Base-by-base conservation (phyloP, 2,888 invertebrate genomes). In the Melanargia galathea region DNA sequence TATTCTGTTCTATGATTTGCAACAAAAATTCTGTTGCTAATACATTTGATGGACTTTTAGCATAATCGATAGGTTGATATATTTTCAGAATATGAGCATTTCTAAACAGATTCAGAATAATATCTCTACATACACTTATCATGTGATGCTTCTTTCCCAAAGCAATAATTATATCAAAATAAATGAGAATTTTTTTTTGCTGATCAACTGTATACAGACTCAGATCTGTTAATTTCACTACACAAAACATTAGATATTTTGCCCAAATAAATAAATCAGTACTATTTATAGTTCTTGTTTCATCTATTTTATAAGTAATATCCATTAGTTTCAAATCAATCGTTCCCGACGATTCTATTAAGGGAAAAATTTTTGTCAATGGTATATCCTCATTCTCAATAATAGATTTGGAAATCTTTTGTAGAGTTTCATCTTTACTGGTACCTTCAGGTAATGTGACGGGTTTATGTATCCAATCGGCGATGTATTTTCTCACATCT, bases 401-500 rank as follows among this genome's bases (percentile, higher is more conserved):
- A 55, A 93, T 77, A 49, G 83, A 80, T 72, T 82, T 84, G 7
- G 92, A 92, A 62, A 93, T 73, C 64, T 78, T 84, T 60, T 76
- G 77, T 3, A 92, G 70, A 8, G 84, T 70, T 60, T 68, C 74
- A 65, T 87, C 84, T 62, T 80, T 76, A 2, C 77, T 77, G 48
- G 86, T 75, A 18, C 79, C 74, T 56, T 90, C 87, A 13, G 88
- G 75, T 16, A 86, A 64, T 5, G 75, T 52, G 13, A 83, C 77
- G 1, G 86, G 81, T 43, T 83, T 73, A 1, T 81, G 75, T 22
- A 79, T 78, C 93, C 94, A 94, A 70, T 84, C 86, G 0, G 81
- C 80, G 1, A 93, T 79, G 73, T 94, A 94, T 62, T 84, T 86
- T 38, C 88, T 78, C 7, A 87, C 82, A 56, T 92, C 82, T 6